These are phyloP conservation scores for Micropoecilia bifurca DNA, from an alignment of 2,797 vertebrate genomes.

Conservation along the genomic window DNA sequence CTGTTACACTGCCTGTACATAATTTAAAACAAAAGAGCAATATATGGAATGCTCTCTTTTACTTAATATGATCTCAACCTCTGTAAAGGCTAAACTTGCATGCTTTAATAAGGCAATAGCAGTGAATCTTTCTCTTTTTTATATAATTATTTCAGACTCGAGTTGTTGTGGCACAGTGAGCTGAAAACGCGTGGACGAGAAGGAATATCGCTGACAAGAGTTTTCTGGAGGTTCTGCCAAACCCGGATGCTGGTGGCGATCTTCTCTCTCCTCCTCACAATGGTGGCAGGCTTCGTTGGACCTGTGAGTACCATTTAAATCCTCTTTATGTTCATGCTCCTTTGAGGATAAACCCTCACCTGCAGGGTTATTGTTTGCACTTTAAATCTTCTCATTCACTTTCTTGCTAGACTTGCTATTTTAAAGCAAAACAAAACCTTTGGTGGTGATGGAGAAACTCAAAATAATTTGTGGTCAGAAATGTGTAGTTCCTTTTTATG, in stretches of 20 bases:
- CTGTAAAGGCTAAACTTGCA: constrained; percentile 29
- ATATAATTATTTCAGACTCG: constrained; percentile 71
- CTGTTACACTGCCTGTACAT: constrained; percentile 38
- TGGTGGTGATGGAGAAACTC: constrained; percentile 52
- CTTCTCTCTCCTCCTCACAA: constrained; percentile 82
- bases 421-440: constrained; percentile 56
- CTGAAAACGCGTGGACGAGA: constrained; percentile 78
- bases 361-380: constrained; percentile 50
- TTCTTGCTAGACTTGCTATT: constrained; percentile 62
- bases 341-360: constrained; percentile 36
- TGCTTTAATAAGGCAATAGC: constrained; percentile 12
- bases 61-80: constrained; percentile 37
- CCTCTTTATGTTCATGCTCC: constrained; percentile 36
- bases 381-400: constrained; percentile 61
- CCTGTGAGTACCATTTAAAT: constrained; percentile 80
- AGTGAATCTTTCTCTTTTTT: background rate
- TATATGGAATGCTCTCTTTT: constrained; percentile 9
- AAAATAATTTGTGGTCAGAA: constrained; percentile 38
- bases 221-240: constrained; percentile 86
- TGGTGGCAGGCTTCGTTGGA: constrained; percentile 83
- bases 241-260: constrained; percentile 83
- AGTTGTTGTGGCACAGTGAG: constrained; percentile 84
- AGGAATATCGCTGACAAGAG: constrained; percentile 78
- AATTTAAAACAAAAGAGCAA: constrained; percentile 11
- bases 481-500: constrained; percentile 12